A percentile compares a stretch with the other conserved stretches of the same genome.
phyloP scores from a whole-genome alignment of 2,113 vertebrate species.

The Phocoena sinus region DNA sequence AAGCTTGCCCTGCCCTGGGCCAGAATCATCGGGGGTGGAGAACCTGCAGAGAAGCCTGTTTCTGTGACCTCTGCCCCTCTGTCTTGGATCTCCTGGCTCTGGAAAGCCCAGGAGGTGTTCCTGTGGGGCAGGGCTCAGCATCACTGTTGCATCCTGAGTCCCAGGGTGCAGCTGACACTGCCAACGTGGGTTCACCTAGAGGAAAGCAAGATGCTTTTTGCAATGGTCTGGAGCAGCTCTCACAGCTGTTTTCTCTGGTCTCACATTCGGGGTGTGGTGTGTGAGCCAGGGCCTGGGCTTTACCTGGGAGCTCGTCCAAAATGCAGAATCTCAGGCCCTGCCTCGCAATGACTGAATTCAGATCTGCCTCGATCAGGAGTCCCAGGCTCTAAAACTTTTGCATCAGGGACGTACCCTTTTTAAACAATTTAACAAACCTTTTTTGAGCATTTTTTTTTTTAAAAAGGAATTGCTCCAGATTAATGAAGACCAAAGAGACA shows the following conservation, averaged over 20 bases:
- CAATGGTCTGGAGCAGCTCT: not conserved
- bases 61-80: not conserved
- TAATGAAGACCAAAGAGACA: not conserved
- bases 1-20: not conserved
- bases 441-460: not conserved
- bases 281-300: not conserved
- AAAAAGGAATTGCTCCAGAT: not conserved
- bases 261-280: not conserved
- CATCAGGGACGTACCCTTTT: not conserved
- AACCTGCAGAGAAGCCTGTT: not conserved
- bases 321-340: not conserved
- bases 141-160: not conserved
- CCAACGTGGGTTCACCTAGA: not conserved
- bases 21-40: not conserved
- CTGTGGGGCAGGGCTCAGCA: not conserved
- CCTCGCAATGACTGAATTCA: fast-evolving
- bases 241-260: not conserved
- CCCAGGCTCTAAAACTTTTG: not conserved
- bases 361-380: not conserved
- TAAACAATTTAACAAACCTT: not conserved
- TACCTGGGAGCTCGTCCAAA: not conserved
- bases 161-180: not conserved
- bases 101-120: not conserved
- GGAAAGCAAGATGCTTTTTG: not conserved
- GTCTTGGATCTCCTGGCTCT: not conserved